Base-by-base conservation (phyloP, 1,140 invertebrate genomes). In the Bombus vancouverensis region DNA sequence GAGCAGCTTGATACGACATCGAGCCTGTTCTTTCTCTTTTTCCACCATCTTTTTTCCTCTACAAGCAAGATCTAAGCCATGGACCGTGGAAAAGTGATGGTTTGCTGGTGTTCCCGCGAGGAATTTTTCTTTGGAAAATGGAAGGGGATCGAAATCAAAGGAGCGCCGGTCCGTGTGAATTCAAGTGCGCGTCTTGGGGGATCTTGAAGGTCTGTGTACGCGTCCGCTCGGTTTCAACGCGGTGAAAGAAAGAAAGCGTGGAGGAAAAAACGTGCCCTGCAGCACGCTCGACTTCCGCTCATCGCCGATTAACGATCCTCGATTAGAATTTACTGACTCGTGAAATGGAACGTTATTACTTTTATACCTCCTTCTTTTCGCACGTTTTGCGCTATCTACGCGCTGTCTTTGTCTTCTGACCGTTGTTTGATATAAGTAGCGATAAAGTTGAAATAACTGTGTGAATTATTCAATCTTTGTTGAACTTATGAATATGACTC, bases 71-170 rank as follows among this genome's bases (percentile, higher is more conserved):
- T 62, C 59, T n/a, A 62, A 62, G 28, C 59, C 10, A 2, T n/a
- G 59, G 28, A 62, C 12, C 59, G 28, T 62, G 28, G 59, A 62
- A 62, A 62, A n/a, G 59, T 28, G 10, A 62, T 62, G 59, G 59
- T 62, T 62, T n/a, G 10, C 28, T 62, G 59, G 59, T 62, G 59
- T 62, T 62, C 59, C 28, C 59, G 59, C 59, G 28, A 62, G 59
- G 59, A 62, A 62, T 62, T 62, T 5, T n/a, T 62, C 59, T n/a
- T 62, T n/a, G 10, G 39, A 34, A 42, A 80, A 82, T 87, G 44
- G 44, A 88, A 86, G 79, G 32, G 68, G 71, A 78, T 85, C 87
- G 76, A 83, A 92, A 89, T 92, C 88, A 92, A 91, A 91, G 89
- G 87, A 83, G 80, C 90, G 83, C 44, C 83, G 57, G 68, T 68